Conservation (phyloP, 2,888 invertebrate genomes). For the Lasioglossum villosulum region DNA sequence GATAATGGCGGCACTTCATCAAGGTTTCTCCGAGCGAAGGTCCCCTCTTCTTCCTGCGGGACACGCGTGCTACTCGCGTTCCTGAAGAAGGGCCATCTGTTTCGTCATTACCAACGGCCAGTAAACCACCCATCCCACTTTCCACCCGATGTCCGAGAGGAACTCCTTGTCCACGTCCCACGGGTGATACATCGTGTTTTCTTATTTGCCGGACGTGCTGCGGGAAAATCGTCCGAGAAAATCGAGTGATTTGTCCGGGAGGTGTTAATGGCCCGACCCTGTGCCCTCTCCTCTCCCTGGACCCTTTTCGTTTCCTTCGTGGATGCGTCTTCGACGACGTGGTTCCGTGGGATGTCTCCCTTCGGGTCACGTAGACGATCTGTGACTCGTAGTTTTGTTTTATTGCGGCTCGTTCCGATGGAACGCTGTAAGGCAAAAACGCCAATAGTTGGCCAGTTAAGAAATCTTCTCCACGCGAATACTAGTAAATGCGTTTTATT, state of each 20-base stretch:
- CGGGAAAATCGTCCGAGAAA: slow-evolving; percentile 84
- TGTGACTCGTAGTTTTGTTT: not conserved
- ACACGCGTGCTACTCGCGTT: slow-evolving; percentile 67
- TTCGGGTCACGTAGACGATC: slow-evolving; percentile 18
- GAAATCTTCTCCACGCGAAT: too few species aligned
- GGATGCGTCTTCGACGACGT: not conserved
- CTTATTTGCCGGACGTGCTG: slow-evolving; percentile 84
- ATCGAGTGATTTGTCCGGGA: slow-evolving; percentile 84
- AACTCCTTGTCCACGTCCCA: slow-evolving; percentile 78
- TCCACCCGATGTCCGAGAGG: not conserved
- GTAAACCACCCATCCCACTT: slow-evolving; percentile 79
- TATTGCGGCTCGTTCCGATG: not conserved
- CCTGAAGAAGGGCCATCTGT: slow-evolving; percentile 83
- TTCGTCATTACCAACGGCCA: slow-evolving; percentile 84
- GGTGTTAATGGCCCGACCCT: slow-evolving; percentile 81
- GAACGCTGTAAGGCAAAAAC: not conserved
- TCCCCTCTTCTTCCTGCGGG: slow-evolving; percentile 77
- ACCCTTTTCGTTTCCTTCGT: slow-evolving; percentile 14
- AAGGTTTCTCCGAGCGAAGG: slow-evolving; percentile 72
- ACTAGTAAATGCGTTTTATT: too few species aligned
- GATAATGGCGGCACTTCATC: slow-evolving; percentile 84
- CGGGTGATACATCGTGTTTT: slow-evolving; percentile 84
- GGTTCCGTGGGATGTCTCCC: not conserved
- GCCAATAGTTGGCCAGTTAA: too few species aligned
- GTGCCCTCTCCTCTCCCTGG: slow-evolving; percentile 31